A percentile compares a stretch with the other conserved stretches of the same genome.
phyloP scores from a whole-genome alignment of 2,888 invertebrate genomes.

The Mythimna vitellina region DNA sequence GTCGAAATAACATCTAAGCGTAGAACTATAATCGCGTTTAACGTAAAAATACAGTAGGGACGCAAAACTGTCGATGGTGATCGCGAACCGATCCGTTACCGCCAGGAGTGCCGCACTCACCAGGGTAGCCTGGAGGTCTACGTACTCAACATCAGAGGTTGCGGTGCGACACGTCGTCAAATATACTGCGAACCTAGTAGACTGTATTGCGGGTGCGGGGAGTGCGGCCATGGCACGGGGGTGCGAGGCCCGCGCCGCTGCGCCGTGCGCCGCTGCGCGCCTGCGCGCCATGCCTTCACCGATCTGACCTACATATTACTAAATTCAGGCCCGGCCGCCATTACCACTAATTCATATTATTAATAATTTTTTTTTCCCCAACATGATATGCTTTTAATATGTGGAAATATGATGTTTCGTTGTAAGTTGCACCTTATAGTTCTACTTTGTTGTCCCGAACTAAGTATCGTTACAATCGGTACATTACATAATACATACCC shows the following conservation, averaged over 20 bases:
- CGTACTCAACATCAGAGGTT: constrained; percentile 71
- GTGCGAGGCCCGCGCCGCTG: constrained; percentile 64
- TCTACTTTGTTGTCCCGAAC: neutral
- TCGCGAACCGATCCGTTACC: constrained; percentile 62
- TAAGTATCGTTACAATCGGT: constrained; percentile 10
- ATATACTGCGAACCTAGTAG: constrained; percentile 70
- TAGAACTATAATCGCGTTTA: constrained; percentile 77
- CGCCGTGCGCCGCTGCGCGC: constrained; percentile 57
- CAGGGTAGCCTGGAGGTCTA: constrained; percentile 73
- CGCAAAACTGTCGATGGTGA: constrained; percentile 66
- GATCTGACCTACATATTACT: constrained; percentile 75
- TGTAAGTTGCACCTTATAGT: neutral
- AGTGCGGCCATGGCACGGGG: constrained; percentile 57
- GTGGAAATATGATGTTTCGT: neutral
- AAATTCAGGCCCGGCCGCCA: constrained; percentile 64
- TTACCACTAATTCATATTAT: constrained; percentile 34
- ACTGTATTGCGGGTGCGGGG: constrained; percentile 73
- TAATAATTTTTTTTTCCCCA: neutral
- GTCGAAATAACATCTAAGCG: constrained; percentile 80
- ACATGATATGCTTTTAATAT: neutral
- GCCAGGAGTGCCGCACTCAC: constrained; percentile 76
- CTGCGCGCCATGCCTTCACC: constrained; percentile 69
- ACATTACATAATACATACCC: constrained; percentile 34
- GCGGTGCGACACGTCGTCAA: constrained; percentile 69
- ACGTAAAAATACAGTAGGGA: constrained; percentile 67